Conservation (phyloP, 2,888 invertebrate genomes). For the Eupsilia transversa region DNA sequence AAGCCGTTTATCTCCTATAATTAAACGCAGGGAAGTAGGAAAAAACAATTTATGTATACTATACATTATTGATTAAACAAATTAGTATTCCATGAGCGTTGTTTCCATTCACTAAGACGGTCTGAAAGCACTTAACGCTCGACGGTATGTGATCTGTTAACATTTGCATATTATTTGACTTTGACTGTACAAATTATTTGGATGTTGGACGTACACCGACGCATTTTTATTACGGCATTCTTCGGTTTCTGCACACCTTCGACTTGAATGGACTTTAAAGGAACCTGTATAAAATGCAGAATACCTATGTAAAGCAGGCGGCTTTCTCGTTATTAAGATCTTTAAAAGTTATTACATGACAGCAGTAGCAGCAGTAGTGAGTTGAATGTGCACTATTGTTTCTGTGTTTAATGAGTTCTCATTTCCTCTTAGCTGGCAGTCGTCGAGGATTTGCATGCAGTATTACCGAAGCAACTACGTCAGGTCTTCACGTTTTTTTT, state of each 20-base stretch:
- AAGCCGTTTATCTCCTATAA: slow-evolving; percentile 50
- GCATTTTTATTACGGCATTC: background rate
- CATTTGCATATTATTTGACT: slow-evolving; percentile 57
- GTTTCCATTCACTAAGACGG: slow-evolving; percentile 59
- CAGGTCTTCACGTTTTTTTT: background rate
- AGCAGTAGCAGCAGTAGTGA: background rate
- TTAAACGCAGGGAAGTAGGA: slow-evolving; percentile 51
- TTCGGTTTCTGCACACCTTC: slow-evolving; percentile 1
- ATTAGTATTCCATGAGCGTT: slow-evolving; percentile 60
- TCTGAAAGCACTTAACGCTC: slow-evolving; percentile 56
- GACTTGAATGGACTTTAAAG: background rate
- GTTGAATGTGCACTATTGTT: background rate
- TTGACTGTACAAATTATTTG: slow-evolving; percentile 43
- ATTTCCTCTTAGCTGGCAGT: background rate
- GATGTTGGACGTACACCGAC: slow-evolving; percentile 7
- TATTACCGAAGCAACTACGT: background rate
- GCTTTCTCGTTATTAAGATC: background rate
- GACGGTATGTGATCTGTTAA: slow-evolving; percentile 58
- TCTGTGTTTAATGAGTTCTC: background rate
- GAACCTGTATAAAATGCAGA: background rate
- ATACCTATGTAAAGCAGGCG: background rate
- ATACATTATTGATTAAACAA: slow-evolving; percentile 64
- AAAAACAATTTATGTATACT: slow-evolving; percentile 54
- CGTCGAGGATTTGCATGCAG: background rate
- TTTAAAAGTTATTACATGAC: background rate